Evolutionary conservation across 2,888 invertebrate genomes (phyloP).

Genomic region (Schizaphis graminum): DNA sequence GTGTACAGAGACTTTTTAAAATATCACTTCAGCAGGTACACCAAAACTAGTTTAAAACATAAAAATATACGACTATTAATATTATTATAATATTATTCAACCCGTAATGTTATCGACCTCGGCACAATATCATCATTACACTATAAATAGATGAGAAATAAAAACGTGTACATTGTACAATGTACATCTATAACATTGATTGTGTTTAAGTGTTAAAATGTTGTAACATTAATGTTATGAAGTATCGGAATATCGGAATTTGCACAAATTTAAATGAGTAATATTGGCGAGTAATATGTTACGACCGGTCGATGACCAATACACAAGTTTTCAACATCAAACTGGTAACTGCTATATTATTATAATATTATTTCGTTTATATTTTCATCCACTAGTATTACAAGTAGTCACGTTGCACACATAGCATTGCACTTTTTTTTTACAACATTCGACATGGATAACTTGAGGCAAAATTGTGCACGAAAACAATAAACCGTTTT

Average conservation of each 20-base stretch:
- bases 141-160: neutral
- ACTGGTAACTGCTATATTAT: neutral
- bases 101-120: constrained; percentile 15
- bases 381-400: neutral
- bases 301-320: neutral
- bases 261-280: neutral
- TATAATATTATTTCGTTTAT: neutral
- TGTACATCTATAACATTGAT: neutral
- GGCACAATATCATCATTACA: neutral
- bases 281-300: neutral
- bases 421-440: neutral
- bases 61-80: constrained; percentile 13
- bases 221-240: neutral
- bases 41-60: constrained; percentile 32
- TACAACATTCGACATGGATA: neutral
- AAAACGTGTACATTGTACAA: neutral
- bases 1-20: neutral
- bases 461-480: neutral
- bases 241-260: neutral
- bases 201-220: neutral
- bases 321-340: neutral
- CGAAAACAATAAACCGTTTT: neutral
- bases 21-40: constrained; percentile 5
- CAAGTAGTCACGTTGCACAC: neutral
- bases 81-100: constrained; percentile 24